Evolutionary conservation across 2,797 vertebrate species (phyloP), one percentile per base, ranked within the genome.

Genomic region (Corythornis leucogaster): DNA sequence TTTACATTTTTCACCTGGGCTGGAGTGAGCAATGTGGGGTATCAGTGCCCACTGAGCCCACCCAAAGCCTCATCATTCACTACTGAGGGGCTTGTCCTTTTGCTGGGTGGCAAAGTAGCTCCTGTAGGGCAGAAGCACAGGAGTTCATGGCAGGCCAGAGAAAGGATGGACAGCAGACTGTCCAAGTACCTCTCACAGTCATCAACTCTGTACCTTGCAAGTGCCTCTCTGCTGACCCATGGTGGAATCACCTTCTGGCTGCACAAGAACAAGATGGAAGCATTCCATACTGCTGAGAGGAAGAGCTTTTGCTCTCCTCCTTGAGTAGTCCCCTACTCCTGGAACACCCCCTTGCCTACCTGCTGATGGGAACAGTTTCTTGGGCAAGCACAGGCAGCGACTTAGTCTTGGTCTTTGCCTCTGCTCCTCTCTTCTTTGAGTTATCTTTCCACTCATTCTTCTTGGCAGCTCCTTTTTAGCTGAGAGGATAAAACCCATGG

Each of bases 1-100:
- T 18, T 15, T 30, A 74, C 3, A 5, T 28, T 53, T 76, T 63
- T 73, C n/a, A 31, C 5, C 6, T 4, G 6, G 35, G 54, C 48
- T 70, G 13, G 11, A 15, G 6, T 83, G 42, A 87, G 40, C 42
- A 70, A 20, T 16, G 4, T 38, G 18, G 20, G n/a, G 8, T 9
- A 3, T 21, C 51, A 18, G 73, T 43, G 58, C 31, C 45, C 18
- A 5, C 0, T 8, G 30, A 55, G 40, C 46, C 13, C 46, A 46
- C 20, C 42, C 50, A 61, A 76, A 64, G 8, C 30, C 6, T 77
- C n/a, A 30, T 16, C 3, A 3, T 20, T 45, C 11, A 18, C 25
- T 0, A 1, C 33, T 0, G 0, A 74, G 21, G 8, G 17, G 16
- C 8, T 85, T 12, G 5, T 38, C 31, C 31, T 30, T 70, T 87